A percentile compares a stretch with the other conserved stretches of the same genome.
These are phyloP conservation scores for Trichechus manatus DNA, from an alignment of 2,113 vertebrate genomes.

Conservation along the genomic window DNA sequence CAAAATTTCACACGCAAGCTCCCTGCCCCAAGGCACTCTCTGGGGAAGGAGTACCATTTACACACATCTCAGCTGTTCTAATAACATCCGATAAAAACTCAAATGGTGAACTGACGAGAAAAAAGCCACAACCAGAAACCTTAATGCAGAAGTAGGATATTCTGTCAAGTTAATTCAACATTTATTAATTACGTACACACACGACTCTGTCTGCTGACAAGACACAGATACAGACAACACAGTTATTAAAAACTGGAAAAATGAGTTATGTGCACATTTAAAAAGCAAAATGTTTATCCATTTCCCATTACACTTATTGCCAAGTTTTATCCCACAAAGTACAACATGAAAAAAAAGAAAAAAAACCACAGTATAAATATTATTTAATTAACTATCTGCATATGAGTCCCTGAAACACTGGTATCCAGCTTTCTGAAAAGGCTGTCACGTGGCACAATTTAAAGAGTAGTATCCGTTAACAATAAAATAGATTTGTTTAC, in stretches of 20 bases:
- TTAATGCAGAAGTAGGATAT: slow-evolving; percentile 7
- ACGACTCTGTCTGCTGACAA: neutral
- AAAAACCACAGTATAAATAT: neutral
- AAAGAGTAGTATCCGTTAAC: neutral
- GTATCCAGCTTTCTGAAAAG: neutral
- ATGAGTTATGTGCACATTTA: slow-evolving; percentile 24
- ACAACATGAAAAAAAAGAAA: neutral
- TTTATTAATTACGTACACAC: slow-evolving; percentile 85
- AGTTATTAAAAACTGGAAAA: slow-evolving; percentile 50
- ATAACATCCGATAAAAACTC: neutral
- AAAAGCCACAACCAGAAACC: neutral
- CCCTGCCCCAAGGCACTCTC: neutral
- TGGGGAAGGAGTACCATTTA: neutral
- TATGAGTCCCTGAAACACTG: neutral
- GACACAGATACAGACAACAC: neutral
- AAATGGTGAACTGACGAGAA: neutral
- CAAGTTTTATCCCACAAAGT: neutral
- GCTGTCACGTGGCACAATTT: neutral
- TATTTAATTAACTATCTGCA: slow-evolving; percentile 46
- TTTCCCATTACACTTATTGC: neutral
- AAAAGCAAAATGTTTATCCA: neutral
- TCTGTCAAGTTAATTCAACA: slow-evolving; percentile 15
- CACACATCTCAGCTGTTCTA: neutral
- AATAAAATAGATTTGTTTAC: neutral
- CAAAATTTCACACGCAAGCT: neutral